Conservation (phyloP, 2,888 invertebrate species). For the Tetanocera ferruginea region DNA sequence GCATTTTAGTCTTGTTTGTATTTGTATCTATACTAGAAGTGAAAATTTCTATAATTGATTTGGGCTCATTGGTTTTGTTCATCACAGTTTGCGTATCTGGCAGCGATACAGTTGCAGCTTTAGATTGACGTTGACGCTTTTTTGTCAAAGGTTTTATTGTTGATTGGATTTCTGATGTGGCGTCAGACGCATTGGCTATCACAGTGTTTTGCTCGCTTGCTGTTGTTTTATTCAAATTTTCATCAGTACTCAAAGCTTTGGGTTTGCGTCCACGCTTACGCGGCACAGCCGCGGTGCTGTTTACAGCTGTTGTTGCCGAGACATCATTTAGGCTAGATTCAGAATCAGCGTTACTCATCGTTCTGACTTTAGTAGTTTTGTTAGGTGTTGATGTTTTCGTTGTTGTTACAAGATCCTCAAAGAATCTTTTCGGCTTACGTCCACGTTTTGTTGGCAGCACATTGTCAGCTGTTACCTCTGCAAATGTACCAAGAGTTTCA, state of each 20-base stretch:
- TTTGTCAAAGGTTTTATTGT: no score
- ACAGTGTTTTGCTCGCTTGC: background rate
- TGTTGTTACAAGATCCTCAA: background rate
- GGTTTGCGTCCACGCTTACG: slow-evolving; percentile 46
- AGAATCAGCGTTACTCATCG: background rate
- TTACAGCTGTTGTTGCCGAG: background rate
- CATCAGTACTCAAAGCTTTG: slow-evolving; percentile 11
- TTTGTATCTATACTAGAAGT: no score
- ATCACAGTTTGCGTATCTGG: no score
- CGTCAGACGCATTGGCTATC: background rate
- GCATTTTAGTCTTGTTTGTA: no score
- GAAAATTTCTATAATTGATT: no score
- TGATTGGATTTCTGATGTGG: background rate
- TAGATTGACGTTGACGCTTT: no score
- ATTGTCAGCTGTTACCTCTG: background rate
- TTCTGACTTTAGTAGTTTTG: background rate
- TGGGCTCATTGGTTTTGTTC: no score
- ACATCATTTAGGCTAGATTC: background rate
- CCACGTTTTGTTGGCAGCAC: background rate
- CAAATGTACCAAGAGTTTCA: background rate
- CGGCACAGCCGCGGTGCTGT: background rate
- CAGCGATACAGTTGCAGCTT: no score
- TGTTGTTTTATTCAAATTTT: background rate
- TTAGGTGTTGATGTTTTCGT: background rate
- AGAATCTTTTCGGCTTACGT: background rate